Percentiles rank a stretch among this genome's conserved stretches.
Conservation (phyloP, 1,140 invertebrate genomes). For the Calliopsis andreniformis region DNA sequence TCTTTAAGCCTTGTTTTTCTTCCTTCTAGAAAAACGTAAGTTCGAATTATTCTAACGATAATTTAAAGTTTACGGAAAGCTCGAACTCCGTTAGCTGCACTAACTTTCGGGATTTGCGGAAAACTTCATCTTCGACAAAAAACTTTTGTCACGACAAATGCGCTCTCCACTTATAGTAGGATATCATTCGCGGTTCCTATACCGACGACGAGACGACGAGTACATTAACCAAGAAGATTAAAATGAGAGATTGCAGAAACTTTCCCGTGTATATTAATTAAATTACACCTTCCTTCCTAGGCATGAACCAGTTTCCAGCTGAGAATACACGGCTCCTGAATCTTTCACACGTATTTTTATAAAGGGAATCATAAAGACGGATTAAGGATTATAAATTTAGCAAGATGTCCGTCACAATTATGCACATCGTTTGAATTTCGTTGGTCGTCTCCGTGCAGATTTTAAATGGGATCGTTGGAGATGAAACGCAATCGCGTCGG, state of each 20-base stretch:
- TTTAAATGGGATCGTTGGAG: neutral
- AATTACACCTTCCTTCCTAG: neutral
- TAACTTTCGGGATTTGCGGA: neutral
- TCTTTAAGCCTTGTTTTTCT: neutral
- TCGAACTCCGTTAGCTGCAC: neutral
- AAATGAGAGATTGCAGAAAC: neutral
- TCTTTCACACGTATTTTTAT: neutral
- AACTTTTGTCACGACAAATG: neutral
- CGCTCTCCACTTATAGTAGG: neutral
- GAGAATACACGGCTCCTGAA: neutral
- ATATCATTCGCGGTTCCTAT: constrained; percentile 3
- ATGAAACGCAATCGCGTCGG: neutral
- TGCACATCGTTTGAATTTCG: neutral
- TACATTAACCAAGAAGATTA: constrained; percentile 20
- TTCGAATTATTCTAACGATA: constrained; percentile 9
- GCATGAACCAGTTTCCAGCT: too few species aligned
- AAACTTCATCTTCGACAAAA: constrained; percentile 19
- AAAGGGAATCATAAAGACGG: neutral
- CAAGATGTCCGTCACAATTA: neutral
- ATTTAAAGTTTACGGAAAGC: constrained; percentile 20
- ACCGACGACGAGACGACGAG: neutral
- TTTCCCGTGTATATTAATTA: constrained; percentile 28
- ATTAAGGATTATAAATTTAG: constrained; percentile 17
- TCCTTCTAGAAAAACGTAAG: neutral
- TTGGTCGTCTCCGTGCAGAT: neutral